phyloP scores from a whole-genome alignment of 1,140 invertebrate species.

The Tetragonula clypearis region DNA sequence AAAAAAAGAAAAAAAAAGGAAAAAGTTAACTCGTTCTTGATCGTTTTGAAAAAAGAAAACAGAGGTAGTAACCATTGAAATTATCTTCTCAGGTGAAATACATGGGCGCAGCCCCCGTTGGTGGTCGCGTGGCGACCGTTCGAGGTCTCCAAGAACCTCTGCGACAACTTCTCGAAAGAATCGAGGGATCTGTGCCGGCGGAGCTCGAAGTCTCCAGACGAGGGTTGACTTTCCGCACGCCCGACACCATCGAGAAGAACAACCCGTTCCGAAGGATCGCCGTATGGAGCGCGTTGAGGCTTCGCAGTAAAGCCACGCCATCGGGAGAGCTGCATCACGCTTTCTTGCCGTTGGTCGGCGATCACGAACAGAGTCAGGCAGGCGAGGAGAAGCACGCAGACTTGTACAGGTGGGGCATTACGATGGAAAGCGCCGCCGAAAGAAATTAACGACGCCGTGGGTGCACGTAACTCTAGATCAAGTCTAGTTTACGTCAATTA shows the following conservation, averaged over 20 bases:
- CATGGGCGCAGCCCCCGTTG: slow-evolving; percentile 89
- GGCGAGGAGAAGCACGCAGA: slow-evolving; percentile 78
- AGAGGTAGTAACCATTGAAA: not conserved
- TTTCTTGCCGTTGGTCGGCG: slow-evolving; percentile 93
- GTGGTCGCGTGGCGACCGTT: slow-evolving; percentile 90
- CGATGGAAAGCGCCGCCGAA: not conserved
- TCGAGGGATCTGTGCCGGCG: slow-evolving; percentile 71
- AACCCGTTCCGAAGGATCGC: slow-evolving; percentile 93
- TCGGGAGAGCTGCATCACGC: slow-evolving; percentile 83
- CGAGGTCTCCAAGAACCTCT: slow-evolving; percentile 91
- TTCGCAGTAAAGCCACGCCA: slow-evolving; percentile 67
- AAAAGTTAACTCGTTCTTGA: no score
- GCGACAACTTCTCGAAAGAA: slow-evolving; percentile 84
- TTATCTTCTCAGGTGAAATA: slow-evolving; percentile 86
- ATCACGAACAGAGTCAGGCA: slow-evolving; percentile 78
- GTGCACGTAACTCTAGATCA: not conserved
- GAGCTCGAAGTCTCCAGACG: slow-evolving; percentile 78
- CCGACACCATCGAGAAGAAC: slow-evolving; percentile 75
- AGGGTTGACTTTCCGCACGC: slow-evolving; percentile 76
- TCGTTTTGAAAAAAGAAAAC: not conserved
- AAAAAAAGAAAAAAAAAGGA: no score
- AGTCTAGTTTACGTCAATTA: no score
- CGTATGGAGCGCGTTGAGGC: slow-evolving; percentile 88
- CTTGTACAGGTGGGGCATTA: slow-evolving; percentile 69
- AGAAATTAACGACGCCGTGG: not conserved